Conservation (phyloP, 2,113 vertebrate species). For the Chloebia gouldiae region DNA sequence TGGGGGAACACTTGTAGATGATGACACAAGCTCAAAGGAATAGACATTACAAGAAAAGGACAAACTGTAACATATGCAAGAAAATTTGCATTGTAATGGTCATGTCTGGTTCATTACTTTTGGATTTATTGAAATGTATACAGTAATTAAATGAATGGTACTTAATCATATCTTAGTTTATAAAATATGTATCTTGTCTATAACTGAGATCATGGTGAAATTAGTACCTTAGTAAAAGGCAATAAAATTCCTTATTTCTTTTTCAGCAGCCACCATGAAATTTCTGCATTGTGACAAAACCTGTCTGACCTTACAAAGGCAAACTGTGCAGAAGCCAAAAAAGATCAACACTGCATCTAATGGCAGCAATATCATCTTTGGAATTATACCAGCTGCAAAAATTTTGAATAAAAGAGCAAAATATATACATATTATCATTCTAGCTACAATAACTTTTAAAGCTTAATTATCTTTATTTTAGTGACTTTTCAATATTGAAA, state of each 20-base stretch:
- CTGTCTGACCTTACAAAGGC: background rate
- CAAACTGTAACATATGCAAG: background rate
- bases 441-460: background rate
- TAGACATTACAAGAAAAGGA: background rate
- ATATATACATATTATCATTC: background rate
- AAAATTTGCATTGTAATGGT: background rate
- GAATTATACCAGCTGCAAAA: background rate
- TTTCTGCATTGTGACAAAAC: background rate
- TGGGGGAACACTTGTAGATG: background rate
- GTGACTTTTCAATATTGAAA: background rate
- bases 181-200: background rate
- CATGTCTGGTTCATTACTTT: background rate
- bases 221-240: background rate
- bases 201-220: background rate
- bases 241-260: background rate
- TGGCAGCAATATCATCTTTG: background rate
- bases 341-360: background rate
- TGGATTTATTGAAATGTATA: background rate
- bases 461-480: background rate
- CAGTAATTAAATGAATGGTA: background rate
- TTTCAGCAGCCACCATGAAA: background rate
- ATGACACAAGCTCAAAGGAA: background rate
- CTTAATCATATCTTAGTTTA: background rate
- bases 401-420: background rate
- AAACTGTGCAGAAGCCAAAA: background rate